These are phyloP conservation scores for Nannoperca australis DNA, from an alignment of 2,797 vertebrate genomes.

Conservation along the genomic window DNA sequence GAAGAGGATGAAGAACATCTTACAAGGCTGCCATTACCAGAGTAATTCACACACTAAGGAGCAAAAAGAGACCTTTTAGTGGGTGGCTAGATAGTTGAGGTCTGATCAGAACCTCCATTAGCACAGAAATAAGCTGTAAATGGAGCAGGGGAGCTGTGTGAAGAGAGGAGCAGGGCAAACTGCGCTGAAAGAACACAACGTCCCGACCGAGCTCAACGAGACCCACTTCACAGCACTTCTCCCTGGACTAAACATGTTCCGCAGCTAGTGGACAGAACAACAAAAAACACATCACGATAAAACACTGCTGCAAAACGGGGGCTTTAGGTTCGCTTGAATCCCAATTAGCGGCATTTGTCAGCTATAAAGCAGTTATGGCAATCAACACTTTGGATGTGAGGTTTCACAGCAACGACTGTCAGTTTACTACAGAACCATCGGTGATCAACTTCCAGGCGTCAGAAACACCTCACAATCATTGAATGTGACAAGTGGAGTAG, in stretches of 20 bases:
- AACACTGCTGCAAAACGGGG: neutral
- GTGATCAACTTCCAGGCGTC: neutral
- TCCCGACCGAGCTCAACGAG: constrained; percentile 19
- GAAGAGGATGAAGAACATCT: constrained; percentile 71
- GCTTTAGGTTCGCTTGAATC: neutral
- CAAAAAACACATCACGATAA: constrained; percentile 1
- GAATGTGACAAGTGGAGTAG: constrained; percentile 16
- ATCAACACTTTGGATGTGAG: constrained; percentile 12
- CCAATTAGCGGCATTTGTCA: constrained; percentile 29
- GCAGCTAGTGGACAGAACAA: constrained; percentile 8
- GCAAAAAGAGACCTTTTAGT: constrained; percentile 71
- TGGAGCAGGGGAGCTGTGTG: constrained; percentile 52
- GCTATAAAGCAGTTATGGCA: neutral
- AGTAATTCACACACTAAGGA: constrained; percentile 78
- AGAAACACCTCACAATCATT: constrained; percentile 2
- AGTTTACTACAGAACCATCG: neutral
- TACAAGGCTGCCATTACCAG: constrained; percentile 76
- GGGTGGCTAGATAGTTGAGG: constrained; percentile 67
- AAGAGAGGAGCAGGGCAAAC: constrained; percentile 39
- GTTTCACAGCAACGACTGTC: constrained; percentile 9
- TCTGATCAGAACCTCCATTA: constrained; percentile 77
- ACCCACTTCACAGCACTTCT: constrained; percentile 39
- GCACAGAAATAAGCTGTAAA: constrained; percentile 67
- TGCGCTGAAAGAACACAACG: constrained; percentile 33
- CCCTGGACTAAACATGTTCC: constrained; percentile 19